phyloP scores from a whole-genome alignment of 1,140 invertebrate genomes.

The Cheumatopsyche charites region DNA sequence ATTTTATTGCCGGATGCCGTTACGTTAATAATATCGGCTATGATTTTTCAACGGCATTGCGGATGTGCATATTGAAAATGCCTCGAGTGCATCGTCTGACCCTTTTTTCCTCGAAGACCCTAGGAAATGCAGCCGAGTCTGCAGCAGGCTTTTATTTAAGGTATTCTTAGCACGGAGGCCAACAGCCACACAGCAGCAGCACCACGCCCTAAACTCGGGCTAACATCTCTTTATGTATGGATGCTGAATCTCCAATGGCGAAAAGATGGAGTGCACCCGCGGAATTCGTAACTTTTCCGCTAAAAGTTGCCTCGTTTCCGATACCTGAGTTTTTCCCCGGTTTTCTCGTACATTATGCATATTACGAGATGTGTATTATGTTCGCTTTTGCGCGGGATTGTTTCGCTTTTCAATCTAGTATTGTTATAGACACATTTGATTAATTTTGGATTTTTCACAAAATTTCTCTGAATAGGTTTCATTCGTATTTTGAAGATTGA shows the following conservation, averaged over 20 bases:
- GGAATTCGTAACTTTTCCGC: no score
- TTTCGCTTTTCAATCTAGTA: no score
- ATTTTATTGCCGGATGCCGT: neutral
- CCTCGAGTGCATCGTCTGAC: slow-evolving; percentile 17
- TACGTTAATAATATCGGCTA: slow-evolving; percentile 11
- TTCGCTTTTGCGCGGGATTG: no score
- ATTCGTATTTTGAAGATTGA: no score
- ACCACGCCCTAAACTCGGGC: slow-evolving; percentile 10
- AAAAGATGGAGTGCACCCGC: neutral
- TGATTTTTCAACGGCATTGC: slow-evolving; percentile 7
- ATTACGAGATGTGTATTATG: no score
- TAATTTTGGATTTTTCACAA: no score
- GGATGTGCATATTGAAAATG: slow-evolving; percentile 14
- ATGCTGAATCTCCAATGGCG: neutral
- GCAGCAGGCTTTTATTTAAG: neutral
- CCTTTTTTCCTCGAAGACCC: slow-evolving; percentile 3
- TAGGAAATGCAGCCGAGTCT: slow-evolving; percentile 12
- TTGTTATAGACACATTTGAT: no score
- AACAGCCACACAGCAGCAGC: neutral
- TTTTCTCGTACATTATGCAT: no score
- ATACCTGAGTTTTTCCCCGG: no score
- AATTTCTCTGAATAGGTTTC: no score
- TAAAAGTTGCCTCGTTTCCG: no score
- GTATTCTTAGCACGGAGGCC: slow-evolving; percentile 15
- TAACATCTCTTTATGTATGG: slow-evolving; percentile 2